Conservation (phyloP, 2,113 vertebrate species). For the Mus pahari region DNA sequence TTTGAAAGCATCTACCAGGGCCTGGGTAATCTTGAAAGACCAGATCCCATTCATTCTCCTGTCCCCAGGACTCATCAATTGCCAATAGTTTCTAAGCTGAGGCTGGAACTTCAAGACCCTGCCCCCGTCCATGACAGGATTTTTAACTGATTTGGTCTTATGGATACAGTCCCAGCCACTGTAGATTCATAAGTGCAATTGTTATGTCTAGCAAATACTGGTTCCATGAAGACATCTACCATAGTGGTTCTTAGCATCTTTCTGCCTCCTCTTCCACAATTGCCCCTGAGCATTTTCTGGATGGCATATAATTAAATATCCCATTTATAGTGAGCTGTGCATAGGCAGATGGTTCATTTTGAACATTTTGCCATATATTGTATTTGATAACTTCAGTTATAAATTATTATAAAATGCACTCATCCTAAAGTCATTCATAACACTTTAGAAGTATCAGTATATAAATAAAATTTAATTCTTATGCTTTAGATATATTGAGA, state of each 20-base stretch:
- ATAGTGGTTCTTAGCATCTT: background rate
- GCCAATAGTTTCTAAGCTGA: background rate
- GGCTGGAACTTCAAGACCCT: background rate
- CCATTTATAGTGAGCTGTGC: background rate
- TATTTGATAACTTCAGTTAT: background rate
- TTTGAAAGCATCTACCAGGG: too few relatives aligned
- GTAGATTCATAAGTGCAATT: background rate
- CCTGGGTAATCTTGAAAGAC: background rate
- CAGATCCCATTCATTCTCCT: background rate
- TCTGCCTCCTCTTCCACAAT: background rate
- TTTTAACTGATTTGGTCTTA: background rate
- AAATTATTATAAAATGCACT: background rate
- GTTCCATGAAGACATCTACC: background rate
- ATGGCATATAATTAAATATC: background rate
- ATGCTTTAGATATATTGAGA: background rate
- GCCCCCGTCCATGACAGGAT: background rate
- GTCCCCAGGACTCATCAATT: background rate
- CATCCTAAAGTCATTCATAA: background rate
- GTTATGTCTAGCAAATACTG: background rate
- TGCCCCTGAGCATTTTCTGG: background rate
- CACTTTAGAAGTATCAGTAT: background rate
- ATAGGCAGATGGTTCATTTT: background rate
- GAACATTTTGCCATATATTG: background rate
- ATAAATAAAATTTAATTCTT: background rate
- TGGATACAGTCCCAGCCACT: too few relatives aligned